Evolutionary conservation across 2,888 invertebrate genomes (phyloP).

Genomic region (Chalcosyrphus nemorum): DNA sequence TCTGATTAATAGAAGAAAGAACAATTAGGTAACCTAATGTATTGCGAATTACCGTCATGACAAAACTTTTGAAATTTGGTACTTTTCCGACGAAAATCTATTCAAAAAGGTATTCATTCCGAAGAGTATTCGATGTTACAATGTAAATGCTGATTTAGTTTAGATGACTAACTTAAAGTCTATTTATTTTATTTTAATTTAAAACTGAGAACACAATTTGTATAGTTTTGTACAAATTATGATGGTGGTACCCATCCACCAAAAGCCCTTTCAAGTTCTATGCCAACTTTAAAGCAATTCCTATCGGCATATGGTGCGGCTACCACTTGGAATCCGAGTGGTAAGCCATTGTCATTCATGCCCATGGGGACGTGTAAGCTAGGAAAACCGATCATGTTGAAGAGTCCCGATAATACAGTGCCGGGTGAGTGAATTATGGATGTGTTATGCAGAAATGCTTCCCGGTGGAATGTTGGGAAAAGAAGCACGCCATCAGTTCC

Average conservation of each 20-base stretch:
- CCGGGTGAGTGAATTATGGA: slow-evolving; percentile 83
- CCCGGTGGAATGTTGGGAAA: slow-evolving; percentile 87
- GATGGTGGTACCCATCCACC: slow-evolving; percentile 90
- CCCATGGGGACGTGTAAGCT: slow-evolving; percentile 89
- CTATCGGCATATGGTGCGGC: slow-evolving; percentile 90
- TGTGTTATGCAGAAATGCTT: slow-evolving; percentile 87
- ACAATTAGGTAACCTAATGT: no score
- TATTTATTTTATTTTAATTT: not conserved
- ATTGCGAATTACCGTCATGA: no score
- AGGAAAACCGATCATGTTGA: slow-evolving; percentile 87
- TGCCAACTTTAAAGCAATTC: slow-evolving; percentile 91
- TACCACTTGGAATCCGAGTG: slow-evolving; percentile 90
- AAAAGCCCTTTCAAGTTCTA: slow-evolving; percentile 89
- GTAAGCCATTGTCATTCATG: slow-evolving; percentile 85
- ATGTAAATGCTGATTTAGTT: no score
- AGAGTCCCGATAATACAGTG: slow-evolving; percentile 76
- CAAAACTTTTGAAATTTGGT: no score
- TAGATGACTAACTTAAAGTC: no score
- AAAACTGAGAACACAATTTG: not conserved
- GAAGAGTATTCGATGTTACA: no score
- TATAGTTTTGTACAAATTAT: not conserved
- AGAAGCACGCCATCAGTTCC: slow-evolving; percentile 88
- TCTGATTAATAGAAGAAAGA: no score
- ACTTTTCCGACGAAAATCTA: no score
- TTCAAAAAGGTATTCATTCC: no score